Evolutionary conservation across 2,113 vertebrate species (phyloP).

Genomic region (Atherinomorus stipes): DNA sequence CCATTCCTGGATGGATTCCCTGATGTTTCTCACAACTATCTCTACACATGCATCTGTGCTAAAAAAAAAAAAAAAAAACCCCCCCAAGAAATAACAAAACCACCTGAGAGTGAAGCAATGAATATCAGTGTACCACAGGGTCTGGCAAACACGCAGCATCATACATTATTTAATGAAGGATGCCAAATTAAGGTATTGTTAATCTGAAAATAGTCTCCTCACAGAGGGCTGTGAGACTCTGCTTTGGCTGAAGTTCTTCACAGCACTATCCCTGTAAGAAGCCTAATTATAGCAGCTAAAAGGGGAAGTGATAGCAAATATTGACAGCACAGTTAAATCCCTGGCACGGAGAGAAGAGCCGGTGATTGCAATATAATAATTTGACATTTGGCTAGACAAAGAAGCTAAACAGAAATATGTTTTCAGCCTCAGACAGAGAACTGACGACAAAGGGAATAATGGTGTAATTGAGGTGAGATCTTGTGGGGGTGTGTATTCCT

Average conservation of each 20-base stretch:
- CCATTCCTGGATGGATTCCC: too few relatives aligned
- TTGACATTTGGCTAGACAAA: slow-evolving; percentile 60
- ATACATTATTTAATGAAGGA: slow-evolving; percentile 19
- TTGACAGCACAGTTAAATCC: slow-evolving; percentile 66
- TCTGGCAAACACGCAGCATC: neutral
- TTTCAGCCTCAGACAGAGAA: slow-evolving; percentile 41
- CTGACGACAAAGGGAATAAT: slow-evolving; percentile 55
- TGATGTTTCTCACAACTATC: too few relatives aligned
- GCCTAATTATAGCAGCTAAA: slow-evolving; percentile 63
- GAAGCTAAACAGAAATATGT: slow-evolving; percentile 37
- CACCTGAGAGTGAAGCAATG: neutral
- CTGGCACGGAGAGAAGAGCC: slow-evolving; percentile 55
- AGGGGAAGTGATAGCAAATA: slow-evolving; percentile 60
- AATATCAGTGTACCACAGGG: neutral
- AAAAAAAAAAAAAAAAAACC: too few relatives aligned
- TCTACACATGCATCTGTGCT: too few relatives aligned
- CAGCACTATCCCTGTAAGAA: slow-evolving; percentile 48
- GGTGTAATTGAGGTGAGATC: slow-evolving; percentile 55
- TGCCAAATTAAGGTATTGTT: slow-evolving; percentile 25
- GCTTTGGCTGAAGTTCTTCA: slow-evolving; percentile 52
- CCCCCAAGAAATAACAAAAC: neutral
- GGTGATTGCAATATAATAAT: slow-evolving; percentile 62
- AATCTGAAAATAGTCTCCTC: slow-evolving; percentile 40
- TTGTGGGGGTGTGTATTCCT: slow-evolving; percentile 16
- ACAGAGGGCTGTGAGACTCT: slow-evolving; percentile 25